phyloP scores from a whole-genome alignment of 2,113 vertebrate species.

The Heterocephalus glaber region DNA sequence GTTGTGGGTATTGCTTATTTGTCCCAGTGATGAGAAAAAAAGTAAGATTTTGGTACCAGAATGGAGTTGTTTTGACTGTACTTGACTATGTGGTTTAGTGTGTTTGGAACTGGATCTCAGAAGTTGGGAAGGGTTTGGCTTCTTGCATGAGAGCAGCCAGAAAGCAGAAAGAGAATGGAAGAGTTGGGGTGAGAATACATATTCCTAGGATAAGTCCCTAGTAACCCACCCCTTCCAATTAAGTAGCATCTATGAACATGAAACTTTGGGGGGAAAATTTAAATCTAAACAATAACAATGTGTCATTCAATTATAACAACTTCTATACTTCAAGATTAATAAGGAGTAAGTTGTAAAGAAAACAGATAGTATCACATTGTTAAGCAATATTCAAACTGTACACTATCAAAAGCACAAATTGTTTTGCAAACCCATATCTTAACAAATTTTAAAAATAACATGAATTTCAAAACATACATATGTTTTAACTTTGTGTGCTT shows the following conservation, averaged over 20 bases:
- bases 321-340: not conserved
- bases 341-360: not conserved
- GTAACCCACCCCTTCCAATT: not conserved
- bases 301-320: not conserved
- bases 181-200: not conserved
- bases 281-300: not conserved
- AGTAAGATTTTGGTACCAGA: not conserved
- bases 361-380: not conserved
- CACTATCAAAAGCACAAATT: not conserved
- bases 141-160: not conserved
- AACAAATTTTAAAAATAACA: not conserved
- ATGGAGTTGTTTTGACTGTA: not conserved
- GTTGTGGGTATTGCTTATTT: not conserved
- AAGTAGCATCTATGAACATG: not conserved
- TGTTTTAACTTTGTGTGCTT: not conserved
- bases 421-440: not conserved
- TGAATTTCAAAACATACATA: conserved; percentile 29
- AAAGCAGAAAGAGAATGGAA: not conserved
- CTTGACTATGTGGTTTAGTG: not conserved
- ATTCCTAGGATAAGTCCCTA: not conserved
- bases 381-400: not conserved
- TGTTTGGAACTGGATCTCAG: not conserved
- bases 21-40: not conserved
- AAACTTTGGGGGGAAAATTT: not conserved
- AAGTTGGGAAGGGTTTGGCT: not conserved